Evolutionary conservation across 2,113 vertebrate genomes (phyloP).

Genomic region (Ondatra zibethicus): DNA sequence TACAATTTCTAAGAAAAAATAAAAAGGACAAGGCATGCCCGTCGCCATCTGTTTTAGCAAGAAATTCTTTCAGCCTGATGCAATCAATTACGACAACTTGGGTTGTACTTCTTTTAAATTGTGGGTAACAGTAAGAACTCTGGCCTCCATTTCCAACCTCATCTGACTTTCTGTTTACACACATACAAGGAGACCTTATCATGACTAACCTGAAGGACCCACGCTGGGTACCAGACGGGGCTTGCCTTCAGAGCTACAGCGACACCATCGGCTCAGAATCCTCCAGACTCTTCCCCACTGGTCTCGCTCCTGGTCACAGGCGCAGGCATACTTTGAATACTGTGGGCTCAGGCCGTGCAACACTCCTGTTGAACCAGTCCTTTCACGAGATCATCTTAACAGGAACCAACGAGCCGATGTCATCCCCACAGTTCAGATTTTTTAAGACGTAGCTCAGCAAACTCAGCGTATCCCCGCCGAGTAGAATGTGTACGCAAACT

Average conservation of each 20-base stretch:
- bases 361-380: not conserved
- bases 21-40: constrained; percentile 23
- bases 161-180: constrained; percentile 40
- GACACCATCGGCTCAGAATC: not conserved
- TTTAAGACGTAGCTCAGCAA: not conserved
- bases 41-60: constrained; percentile 58
- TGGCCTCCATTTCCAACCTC: constrained; percentile 49
- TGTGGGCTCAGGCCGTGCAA: not conserved
- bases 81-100: constrained; percentile 35
- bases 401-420: not conserved
- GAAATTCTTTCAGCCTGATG: constrained; percentile 63
- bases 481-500: not conserved
- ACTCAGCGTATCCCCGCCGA: not conserved
- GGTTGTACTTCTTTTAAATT: constrained; percentile 43
- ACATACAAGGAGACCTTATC: constrained; percentile 25
- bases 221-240: not conserved
- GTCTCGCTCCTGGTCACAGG: not conserved
- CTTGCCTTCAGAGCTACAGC: not conserved
- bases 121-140: not conserved
- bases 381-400: not conserved
- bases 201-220: not conserved
- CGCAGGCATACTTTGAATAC: not conserved
- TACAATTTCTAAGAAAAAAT: not conserved
- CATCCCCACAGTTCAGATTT: not conserved
- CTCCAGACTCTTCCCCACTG: not conserved